Evolutionary conservation across 2,113 vertebrate genomes (phyloP), one percentile per base, ranked within the genome.

Genomic region (Ibidorhyncha struthersii): DNA sequence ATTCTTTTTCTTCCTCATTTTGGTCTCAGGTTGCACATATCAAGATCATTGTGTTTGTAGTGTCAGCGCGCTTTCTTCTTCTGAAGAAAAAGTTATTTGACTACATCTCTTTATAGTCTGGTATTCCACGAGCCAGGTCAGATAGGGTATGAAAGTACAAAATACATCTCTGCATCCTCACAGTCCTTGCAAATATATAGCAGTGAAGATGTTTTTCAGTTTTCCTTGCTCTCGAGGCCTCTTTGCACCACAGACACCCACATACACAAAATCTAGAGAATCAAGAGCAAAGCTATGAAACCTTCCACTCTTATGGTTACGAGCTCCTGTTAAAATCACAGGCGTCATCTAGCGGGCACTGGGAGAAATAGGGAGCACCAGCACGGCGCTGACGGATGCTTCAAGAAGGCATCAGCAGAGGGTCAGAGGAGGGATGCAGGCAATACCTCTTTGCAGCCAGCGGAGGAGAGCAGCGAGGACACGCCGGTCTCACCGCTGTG

Each of bases 321-420:
- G 5, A 73, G 36, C 86, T 90, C 43, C 96, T 91, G 70, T 92
- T 96, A 94, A 92, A 97, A 94, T 94, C 98, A 95, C 96, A 98
- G 93, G 96, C 96, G 96, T 93, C 98, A 97, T 97, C 98, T 98
- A 98, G 98, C 76, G 98, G 98, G 82, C 96, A 69, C 7, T 86
- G 74, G 23, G 16, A 86, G 96, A n/a, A 89, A 62, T 5, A 43
- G 63, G 77, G 67, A 88, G 74, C 25, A 65, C 32, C 45, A 27
- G 12, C 41, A 25, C 17, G 32, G 15, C 0, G 10, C 47, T 15
- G 63, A 7, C 0, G 26, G 41, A 4, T 2, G 41, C 30, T 18
- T 4, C 36, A 3, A 22, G 36, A 1, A 26, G 36, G 50, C 9
- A 1, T 0, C 4, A 17, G 40, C 49, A 3, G n/a, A 5, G 34